phyloP scores from a whole-genome alignment of 2,113 vertebrate genomes.

The Zapus hudsonius region DNA sequence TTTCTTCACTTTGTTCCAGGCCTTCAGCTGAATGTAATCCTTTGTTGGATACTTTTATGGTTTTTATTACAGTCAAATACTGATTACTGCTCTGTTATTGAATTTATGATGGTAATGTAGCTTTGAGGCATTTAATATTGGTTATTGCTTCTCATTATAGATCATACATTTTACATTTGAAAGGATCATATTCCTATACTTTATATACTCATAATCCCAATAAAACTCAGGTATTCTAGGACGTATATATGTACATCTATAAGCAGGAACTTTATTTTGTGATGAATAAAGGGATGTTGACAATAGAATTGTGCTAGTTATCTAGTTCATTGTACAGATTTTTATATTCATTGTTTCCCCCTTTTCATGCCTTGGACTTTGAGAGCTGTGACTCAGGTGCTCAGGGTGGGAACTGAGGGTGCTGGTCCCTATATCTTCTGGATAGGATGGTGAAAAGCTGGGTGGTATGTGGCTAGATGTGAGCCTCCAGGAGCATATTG shows the following conservation, averaged over 20 bases:
- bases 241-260: neutral
- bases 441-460: no score
- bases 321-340: neutral
- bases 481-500: neutral
- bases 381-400: neutral
- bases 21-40: neutral
- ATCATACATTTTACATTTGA: neutral
- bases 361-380: neutral
- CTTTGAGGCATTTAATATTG: neutral
- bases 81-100: neutral
- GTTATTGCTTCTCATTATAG: neutral
- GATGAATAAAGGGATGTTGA: neutral
- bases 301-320: neutral
- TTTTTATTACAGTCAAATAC: conserved; percentile 1
- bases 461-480: no score
- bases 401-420: neutral
- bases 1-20: neutral
- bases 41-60: neutral
- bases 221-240: neutral
- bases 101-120: neutral
- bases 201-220: neutral
- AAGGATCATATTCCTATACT: neutral
- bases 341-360: neutral
- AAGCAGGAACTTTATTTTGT: conserved; percentile 13
- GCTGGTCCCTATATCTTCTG: neutral